Base-by-base conservation (phyloP, 2,888 invertebrate genomes). In the Chydorus sphaericus region DNA sequence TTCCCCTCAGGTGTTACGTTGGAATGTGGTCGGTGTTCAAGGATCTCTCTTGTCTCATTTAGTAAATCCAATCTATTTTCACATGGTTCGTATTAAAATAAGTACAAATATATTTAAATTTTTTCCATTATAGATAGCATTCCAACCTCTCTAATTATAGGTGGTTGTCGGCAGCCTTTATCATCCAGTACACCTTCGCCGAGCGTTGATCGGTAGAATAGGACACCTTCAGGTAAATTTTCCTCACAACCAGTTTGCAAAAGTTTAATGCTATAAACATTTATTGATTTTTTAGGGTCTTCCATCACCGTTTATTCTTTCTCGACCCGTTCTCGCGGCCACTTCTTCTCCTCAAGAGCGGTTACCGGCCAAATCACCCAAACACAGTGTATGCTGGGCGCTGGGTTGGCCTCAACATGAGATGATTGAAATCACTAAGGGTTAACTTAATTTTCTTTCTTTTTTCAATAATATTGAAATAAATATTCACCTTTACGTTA, bases 21-120 rank as follows among this genome's bases (percentile, higher is more conserved):
- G 94, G 94, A 92, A 92, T 75, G 85, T 92, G 59, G 77, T 91
- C 60, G 96, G 96, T 55, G 73, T 94, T 64, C 94, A 96, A 74
- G 92, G 92, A 55, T 84, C 92, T 62, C 77, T 96, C 61, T 77
- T 96, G 62, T 82, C 89, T 63, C 81, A 85, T 67, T 83, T 92
- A 68, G 73, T 96, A 61, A 81, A 85, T 66, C 92, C 93, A 50
- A 80, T 96, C 62, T 94, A 94, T 14, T 33, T 55, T 18, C 33
- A 52, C 14, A 20, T 37, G 11, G 26, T 90, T 63, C n/a, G n/a
- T n/a, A n/a, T n/a, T n/a, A n/a, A n/a, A n/a, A n/a, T n/a, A n/a
- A n/a, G n/a, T n/a, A n/a, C n/a, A n/a, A n/a, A n/a, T n/a, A n/a
- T n/a, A n/a, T n/a, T n/a, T n/a, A n/a, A n/a, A n/a, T n/a, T n/a